phyloP scores from a whole-genome alignment of 2,113 vertebrate species.

The Phalacrocorax pelagicus region DNA sequence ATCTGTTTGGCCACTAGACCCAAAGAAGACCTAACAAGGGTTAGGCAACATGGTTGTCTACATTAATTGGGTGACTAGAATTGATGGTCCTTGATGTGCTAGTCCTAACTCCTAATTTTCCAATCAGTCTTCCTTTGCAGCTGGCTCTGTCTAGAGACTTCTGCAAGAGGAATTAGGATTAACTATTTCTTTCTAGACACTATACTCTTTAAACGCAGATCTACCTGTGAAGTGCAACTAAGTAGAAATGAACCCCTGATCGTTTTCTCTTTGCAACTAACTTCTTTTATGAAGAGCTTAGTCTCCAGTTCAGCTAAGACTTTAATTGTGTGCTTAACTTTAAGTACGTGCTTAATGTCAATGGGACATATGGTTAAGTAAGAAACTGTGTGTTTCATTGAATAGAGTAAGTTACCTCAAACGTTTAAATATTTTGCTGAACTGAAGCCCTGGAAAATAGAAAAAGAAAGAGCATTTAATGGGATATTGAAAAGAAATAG shows the following conservation, averaged over 20 bases:
- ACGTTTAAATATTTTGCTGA: not conserved
- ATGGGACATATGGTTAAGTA: conserved; percentile 37
- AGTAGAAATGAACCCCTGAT: conserved; percentile 3
- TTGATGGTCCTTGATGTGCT: not conserved
- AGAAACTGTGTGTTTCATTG: not conserved
- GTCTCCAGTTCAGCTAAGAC: conserved; percentile 31
- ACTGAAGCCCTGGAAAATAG: not conserved
- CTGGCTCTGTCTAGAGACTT: not conserved
- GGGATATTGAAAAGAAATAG: not conserved
- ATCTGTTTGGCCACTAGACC: not conserved
- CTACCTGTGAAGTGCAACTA: not conserved
- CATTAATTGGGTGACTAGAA: not conserved
- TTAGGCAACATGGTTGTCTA: not conserved
- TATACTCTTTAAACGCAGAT: not conserved
- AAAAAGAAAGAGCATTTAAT: not conserved
- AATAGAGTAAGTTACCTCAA: conserved; percentile 11
- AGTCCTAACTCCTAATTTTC: not conserved
- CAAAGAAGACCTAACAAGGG: not conserved
- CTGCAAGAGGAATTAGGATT: conserved; percentile 28
- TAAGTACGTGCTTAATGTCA: conserved; percentile 56
- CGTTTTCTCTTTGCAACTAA: conserved; percentile 34
- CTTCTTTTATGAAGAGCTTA: conserved; percentile 25
- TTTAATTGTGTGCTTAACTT: conserved; percentile 58
- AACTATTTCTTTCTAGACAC: conserved; percentile 4
- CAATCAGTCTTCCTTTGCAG: not conserved